A percentile compares a stretch with the other conserved stretches of the same genome.
phyloP scores from a whole-genome alignment of 2,797 vertebrate genomes.

The Dicrostonyx torquatus region DNA sequence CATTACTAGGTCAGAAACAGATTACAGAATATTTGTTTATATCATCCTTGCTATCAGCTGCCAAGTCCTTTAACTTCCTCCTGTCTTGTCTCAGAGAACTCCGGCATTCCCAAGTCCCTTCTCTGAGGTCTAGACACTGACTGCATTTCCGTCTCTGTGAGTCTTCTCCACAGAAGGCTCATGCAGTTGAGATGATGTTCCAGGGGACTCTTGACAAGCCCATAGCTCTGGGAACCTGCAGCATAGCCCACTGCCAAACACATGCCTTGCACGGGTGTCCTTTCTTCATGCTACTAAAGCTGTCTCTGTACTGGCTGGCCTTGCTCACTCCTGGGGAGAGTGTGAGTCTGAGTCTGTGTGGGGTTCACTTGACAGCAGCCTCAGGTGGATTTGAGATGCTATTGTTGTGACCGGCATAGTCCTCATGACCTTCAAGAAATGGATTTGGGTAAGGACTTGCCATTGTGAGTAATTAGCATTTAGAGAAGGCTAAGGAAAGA shows the following conservation, averaged over 20 bases:
- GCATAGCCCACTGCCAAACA: background rate
- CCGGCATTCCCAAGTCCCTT: background rate
- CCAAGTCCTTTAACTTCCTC: background rate
- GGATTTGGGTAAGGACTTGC: slow-evolving; percentile 69
- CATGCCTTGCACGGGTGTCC: background rate
- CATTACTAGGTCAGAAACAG: background rate
- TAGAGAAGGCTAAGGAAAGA: slow-evolving; percentile 62
- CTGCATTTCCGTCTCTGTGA: background rate
- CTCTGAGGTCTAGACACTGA: background rate
- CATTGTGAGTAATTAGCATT: slow-evolving; percentile 69
- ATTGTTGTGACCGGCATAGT: slow-evolving; percentile 23
- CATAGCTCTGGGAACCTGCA: no score
- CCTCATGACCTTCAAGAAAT: slow-evolving; percentile 74
- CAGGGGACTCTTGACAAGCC: background rate
- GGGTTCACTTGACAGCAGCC: slow-evolving; percentile 45
- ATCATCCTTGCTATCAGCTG: background rate
- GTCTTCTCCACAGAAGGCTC: background rate
- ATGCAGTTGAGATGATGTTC: background rate
- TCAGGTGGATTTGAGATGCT: slow-evolving; percentile 29
- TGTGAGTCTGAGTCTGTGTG: background rate
- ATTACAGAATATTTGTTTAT: background rate
- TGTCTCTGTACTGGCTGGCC: background rate
- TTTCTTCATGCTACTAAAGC: background rate
- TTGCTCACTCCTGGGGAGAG: background rate
- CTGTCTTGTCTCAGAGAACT: background rate